These are phyloP conservation scores for Anser brachyrhynchus DNA, from an alignment of 2,113 vertebrate species.

Conservation along the genomic window DNA sequence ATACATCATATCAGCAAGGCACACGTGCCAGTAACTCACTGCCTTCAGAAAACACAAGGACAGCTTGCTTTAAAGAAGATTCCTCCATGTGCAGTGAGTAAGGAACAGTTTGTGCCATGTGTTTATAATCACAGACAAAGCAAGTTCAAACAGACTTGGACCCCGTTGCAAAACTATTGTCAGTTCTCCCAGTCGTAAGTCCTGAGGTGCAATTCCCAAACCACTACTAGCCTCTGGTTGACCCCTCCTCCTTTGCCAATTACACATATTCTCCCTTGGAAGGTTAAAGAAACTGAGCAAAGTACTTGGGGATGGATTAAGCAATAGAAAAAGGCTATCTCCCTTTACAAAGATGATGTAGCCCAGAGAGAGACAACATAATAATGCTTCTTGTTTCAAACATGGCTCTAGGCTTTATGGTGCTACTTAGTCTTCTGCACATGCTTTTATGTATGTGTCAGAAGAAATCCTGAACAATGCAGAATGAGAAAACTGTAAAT, in stretches of 20 bases:
- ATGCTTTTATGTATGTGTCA: not conserved
- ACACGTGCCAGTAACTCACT: fast-evolving
- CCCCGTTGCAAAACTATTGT: not conserved
- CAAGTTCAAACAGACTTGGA: not conserved
- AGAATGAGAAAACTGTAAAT: not conserved
- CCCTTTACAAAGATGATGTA: not conserved
- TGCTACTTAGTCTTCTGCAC: not conserved
- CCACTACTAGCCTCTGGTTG: not conserved
- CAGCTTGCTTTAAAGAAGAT: not conserved
- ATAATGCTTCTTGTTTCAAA: not conserved
- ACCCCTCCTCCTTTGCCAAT: not conserved
- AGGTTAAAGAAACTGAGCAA: not conserved
- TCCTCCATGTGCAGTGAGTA: not conserved
- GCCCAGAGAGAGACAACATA: not conserved
- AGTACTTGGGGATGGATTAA: not conserved
- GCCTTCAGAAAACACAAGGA: not conserved
- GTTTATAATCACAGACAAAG: not conserved
- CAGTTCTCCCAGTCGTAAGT: not conserved
- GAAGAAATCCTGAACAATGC: not conserved
- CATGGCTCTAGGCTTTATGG: not conserved
- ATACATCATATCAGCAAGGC: not conserved
- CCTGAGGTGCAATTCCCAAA: not conserved
- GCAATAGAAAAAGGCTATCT: fast-evolving
- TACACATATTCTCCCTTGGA: not conserved
- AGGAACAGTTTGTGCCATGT: not conserved